phyloP scores from a whole-genome alignment of 2,797 vertebrate species.

The Otolemur crassicaudatus region DNA sequence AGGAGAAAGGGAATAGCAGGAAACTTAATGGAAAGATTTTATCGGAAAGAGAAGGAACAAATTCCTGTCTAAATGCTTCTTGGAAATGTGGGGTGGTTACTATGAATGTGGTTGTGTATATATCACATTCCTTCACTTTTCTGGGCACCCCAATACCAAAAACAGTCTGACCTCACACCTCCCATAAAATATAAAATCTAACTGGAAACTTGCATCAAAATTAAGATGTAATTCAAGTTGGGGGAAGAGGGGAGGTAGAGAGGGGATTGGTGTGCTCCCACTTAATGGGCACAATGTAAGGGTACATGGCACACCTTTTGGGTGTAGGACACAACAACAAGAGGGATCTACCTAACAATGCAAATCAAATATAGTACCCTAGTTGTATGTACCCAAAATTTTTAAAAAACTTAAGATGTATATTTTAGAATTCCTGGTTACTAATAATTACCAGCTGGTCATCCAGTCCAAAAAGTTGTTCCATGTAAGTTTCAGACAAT shows the following conservation, averaged over 20 bases:
- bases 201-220: slow-evolving; percentile 9
- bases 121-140: not conserved
- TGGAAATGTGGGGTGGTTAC: not conserved
- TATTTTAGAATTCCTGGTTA: slow-evolving; percentile 28
- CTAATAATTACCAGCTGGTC: slow-evolving; percentile 87
- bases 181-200: slow-evolving; percentile 41
- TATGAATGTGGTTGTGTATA: not conserved
- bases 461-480: slow-evolving; percentile 83
- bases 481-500: slow-evolving; percentile 82
- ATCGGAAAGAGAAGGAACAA: slow-evolving; percentile 15
- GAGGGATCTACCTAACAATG: no score
- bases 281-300: no score
- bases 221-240: not conserved
- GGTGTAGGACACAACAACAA: no score
- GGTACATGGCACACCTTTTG: no score
- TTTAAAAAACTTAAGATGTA: not conserved
- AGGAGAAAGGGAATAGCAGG: not conserved
- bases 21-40: not conserved
- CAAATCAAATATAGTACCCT: no score
- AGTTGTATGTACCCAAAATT: no score
- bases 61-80: not conserved
- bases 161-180: not conserved
- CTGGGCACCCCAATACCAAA: not conserved
- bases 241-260: no score
- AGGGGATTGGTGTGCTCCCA: no score